Conservation (phyloP, 2,888 invertebrate genomes). For the Protonemura montana region DNA sequence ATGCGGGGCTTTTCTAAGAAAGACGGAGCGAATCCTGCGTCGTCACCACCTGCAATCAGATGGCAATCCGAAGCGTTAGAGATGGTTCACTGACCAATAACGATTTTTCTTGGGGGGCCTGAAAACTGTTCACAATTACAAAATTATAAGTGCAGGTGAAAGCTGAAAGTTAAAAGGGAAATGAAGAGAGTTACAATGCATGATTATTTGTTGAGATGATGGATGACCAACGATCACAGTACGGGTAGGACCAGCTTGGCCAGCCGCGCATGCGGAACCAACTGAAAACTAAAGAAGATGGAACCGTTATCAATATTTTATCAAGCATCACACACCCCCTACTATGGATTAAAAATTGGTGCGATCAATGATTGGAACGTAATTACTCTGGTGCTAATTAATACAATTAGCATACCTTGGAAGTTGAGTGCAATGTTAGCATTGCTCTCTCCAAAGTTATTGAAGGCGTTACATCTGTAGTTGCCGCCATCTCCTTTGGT, state of each 20-base stretch:
- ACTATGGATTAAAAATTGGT: neutral
- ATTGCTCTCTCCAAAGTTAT: constrained; percentile 98
- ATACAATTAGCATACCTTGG: constrained; percentile 78
- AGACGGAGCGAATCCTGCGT: constrained; percentile 92
- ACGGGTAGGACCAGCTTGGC: neutral
- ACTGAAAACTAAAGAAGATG: constrained; percentile 40
- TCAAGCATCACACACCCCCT: neutral
- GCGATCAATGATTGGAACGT: neutral
- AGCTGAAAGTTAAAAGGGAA: constrained; percentile 15
- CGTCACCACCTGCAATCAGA: constrained; percentile 79
- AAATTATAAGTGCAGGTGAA: constrained; percentile 1
- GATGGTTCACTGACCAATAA: neutral
- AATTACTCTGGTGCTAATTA: constrained; percentile 36
- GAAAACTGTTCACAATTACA: neutral
- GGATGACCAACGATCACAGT: constrained; percentile 16
- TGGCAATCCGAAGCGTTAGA: neutral
- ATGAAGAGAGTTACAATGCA: constrained; percentile 12
- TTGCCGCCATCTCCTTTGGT: constrained; percentile 97
- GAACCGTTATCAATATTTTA: constrained; percentile 23
- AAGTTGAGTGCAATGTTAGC: constrained; percentile 99
- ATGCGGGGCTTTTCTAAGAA: constrained; percentile 99
- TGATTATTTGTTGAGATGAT: constrained; percentile 18
- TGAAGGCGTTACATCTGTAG: constrained; percentile 99
- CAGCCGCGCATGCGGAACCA: constrained; percentile 21
- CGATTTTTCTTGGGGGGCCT: neutral